These are phyloP conservation scores for Phengaris alcon DNA, from an alignment of 2,888 invertebrate genomes.

Conservation along the genomic window DNA sequence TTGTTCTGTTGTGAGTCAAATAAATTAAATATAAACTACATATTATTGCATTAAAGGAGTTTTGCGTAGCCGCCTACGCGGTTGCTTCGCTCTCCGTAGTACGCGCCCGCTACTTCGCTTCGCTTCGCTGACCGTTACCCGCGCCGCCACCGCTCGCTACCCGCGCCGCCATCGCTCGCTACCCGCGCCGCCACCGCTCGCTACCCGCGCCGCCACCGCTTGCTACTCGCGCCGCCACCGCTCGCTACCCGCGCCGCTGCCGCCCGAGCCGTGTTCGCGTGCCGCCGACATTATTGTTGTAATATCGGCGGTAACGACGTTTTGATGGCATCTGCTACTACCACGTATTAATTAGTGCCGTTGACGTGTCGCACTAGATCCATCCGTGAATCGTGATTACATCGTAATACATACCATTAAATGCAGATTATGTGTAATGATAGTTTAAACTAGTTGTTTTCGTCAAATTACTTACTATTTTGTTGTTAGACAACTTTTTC, in stretches of 20 bases:
- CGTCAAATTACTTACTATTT: too few relatives aligned
- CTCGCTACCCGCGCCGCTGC: constrained; percentile 6
- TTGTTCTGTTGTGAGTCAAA: too few relatives aligned
- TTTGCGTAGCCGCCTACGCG: too few relatives aligned
- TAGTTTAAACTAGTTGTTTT: too few relatives aligned
- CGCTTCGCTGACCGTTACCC: too few relatives aligned
- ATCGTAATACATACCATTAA: background rate
- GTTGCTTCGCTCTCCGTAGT: too few relatives aligned
- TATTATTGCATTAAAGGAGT: too few relatives aligned
- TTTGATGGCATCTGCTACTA: constrained; percentile 45
- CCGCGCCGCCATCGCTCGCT: too few relatives aligned
- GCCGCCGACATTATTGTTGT: constrained; percentile 40
- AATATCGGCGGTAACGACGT: constrained; percentile 46
- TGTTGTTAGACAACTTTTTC: too few relatives aligned
- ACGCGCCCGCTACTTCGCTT: too few relatives aligned
- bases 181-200: background rate
- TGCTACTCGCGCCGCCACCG: background rate
- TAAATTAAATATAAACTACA: too few relatives aligned
- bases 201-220: background rate
- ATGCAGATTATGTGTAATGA: background rate
- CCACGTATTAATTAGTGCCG: constrained; percentile 46
- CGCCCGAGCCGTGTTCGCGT: background rate
- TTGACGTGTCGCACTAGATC: constrained; percentile 33
- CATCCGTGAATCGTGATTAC: background rate
- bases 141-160: too few relatives aligned